Percentiles rank a stretch among this genome's conserved stretches.
Conservation (phyloP, 1,140 invertebrate genomes). For the Sinonovacula constricta region DNA sequence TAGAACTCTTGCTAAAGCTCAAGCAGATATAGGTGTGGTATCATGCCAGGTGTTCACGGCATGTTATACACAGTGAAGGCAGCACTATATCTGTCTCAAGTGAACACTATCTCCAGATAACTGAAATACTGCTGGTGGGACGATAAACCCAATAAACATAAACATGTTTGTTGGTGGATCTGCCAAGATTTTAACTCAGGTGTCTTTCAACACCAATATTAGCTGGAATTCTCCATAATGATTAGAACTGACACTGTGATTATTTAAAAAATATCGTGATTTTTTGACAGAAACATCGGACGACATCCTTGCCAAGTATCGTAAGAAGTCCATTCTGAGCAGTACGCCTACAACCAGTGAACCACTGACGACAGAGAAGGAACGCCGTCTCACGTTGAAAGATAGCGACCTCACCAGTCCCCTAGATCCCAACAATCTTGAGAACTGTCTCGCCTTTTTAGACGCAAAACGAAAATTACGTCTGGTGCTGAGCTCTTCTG, state of each 20-base stretch:
- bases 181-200: too few relatives aligned
- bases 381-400: slow-evolving; percentile 54
- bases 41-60: too few relatives aligned
- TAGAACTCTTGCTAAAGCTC: too few relatives aligned
- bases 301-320: slow-evolving; percentile 97
- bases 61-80: too few relatives aligned
- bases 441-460: slow-evolving; percentile 84
- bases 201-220: too few relatives aligned
- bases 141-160: too few relatives aligned
- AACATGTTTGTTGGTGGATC: too few relatives aligned
- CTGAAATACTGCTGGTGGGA: too few relatives aligned
- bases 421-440: slow-evolving; percentile 83
- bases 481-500: slow-evolving; percentile 89
- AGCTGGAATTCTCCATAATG: too few relatives aligned
- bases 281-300: slow-evolving; percentile 86
- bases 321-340: slow-evolving; percentile 82
- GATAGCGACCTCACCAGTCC: slow-evolving; percentile 80
- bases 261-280: not conserved
- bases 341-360: slow-evolving; percentile 34
- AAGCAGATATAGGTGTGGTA: too few relatives aligned
- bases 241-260: not conserved
- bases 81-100: too few relatives aligned
- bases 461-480: slow-evolving; percentile 96
- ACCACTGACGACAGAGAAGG: slow-evolving; percentile 42
- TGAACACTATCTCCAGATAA: too few relatives aligned